Evolutionary conservation across 2,888 invertebrate genomes (phyloP).

Genomic region (Seladonia tumulorum): DNA sequence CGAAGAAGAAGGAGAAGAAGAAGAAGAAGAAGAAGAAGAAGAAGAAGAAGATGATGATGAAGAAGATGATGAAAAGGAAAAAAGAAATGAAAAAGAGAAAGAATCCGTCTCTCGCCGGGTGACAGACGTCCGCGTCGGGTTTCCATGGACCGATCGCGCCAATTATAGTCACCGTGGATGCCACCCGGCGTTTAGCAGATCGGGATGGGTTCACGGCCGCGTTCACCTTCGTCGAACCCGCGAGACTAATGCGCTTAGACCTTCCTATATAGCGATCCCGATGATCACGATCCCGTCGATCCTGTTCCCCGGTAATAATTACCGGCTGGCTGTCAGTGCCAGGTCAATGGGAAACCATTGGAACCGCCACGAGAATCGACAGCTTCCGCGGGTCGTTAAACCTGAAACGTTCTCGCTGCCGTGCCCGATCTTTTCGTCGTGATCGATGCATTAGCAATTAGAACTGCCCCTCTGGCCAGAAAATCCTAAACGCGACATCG

Average conservation of each 20-base stretch:
- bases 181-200: constrained; percentile 42
- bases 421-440: constrained; percentile 56
- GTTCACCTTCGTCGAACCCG: constrained; percentile 56
- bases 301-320: constrained; percentile 70
- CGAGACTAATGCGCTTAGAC: constrained; percentile 54
- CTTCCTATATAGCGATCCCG: constrained; percentile 48
- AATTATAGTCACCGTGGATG: constrained; percentile 53
- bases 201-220: constrained; percentile 58
- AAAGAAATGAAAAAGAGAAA: not conserved
- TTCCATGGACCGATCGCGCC: constrained; percentile 38
- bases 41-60: not conserved
- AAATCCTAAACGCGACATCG: constrained; percentile 8
- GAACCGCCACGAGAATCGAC: constrained; percentile 67
- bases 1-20: not conserved
- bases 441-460: constrained; percentile 64
- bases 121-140: constrained; percentile 39
- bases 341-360: constrained; percentile 69
- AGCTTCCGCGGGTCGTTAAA: constrained; percentile 71
- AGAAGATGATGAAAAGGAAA: not conserved
- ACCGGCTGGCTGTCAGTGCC: constrained; percentile 66
- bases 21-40: not conserved
- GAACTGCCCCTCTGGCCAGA: constrained; percentile 19
- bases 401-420: constrained; percentile 61
- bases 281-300: constrained; percentile 69
- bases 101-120: constrained; percentile 15